Base-by-base conservation (phyloP, 2,113 vertebrate genomes). In the Lagopus leucura region DNA sequence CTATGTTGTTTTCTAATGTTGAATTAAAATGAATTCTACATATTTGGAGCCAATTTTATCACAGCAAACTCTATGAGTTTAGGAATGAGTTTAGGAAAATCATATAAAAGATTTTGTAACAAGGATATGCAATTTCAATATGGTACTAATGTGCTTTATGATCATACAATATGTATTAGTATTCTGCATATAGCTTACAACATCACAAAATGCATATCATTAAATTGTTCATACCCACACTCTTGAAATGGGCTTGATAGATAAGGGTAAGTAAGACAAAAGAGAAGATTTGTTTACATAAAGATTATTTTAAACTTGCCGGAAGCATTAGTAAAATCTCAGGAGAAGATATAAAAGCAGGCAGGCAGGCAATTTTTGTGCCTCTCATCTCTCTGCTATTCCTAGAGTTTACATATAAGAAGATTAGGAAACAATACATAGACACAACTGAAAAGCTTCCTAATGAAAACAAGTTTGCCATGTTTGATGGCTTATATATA, bases 231-330 rank as follows among this genome's bases (percentile, higher is more conserved):
- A 66, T 88, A 94, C 28, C 25, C 70, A 88, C 79, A 81, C n/a
- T 97, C 76, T 97, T 82, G 38, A 97, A 97, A 95, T 77, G 63
- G 84, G 70, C 79, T 96, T 94, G 78, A 95, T 61, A 97, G 96
- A 97, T 97, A 97, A 96, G 54, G 50, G 70, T 94, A 94, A 96
- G 95, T 95, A 96, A 97, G 82, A 97, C 91, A 96, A 97, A 97
- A 93, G 52, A 93, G 89, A 90, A 95, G 85, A 97, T 97, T 96
- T 98, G 88, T 97, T 98, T 97, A 95, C 34, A 6, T 52, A 95
- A 91, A 97, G 96, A 97, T 97, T 97, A 96, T 91, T 88, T 92
- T 97, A 97, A 98, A 96, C 30, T 87, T 96, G 55, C 94, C 93
- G 57, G 88, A 96, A 97, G 96, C 90, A 91, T 63, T 19, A 74